Conservation (phyloP, 2,888 invertebrate genomes). For the Schizaphis graminum region DNA sequence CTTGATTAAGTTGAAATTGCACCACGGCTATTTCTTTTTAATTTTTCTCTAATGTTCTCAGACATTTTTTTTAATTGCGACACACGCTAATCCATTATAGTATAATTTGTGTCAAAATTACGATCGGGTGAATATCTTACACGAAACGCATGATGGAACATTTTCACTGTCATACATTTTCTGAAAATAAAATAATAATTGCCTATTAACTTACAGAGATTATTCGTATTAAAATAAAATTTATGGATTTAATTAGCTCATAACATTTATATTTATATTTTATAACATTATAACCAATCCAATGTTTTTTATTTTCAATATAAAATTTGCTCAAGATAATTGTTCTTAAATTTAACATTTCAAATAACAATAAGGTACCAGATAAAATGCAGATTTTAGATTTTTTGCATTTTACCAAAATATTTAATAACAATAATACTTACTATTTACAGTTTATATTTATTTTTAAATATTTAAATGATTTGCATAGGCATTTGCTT, state of each 20-base stretch:
- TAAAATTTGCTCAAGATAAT: not conserved
- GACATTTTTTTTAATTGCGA: not conserved
- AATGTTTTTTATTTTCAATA: not conserved
- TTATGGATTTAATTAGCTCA: not conserved
- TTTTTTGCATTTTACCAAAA: not conserved
- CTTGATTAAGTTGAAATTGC: not conserved
- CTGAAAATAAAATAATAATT: not conserved
- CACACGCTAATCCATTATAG: not conserved
- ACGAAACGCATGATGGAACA: not conserved
- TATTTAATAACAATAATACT: not conserved
- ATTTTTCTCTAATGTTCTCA: not conserved
- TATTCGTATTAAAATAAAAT: not conserved
- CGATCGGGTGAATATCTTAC: not conserved
- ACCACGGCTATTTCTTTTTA: not conserved
- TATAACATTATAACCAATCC: not conserved
- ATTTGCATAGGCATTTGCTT: not conserved
- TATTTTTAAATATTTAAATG: not conserved
- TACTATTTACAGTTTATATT: not conserved
- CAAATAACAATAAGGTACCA: not conserved
- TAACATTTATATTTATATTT: not conserved
- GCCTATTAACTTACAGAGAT: not conserved
- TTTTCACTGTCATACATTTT: not conserved
- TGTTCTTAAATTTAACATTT: not conserved
- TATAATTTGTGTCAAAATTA: not conserved
- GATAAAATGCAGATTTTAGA: not conserved